Percentiles rank a stretch among this genome's conserved stretches.
Evolutionary conservation across 2,797 vertebrate species (phyloP).

Genomic region (Halcyon badia): DNA sequence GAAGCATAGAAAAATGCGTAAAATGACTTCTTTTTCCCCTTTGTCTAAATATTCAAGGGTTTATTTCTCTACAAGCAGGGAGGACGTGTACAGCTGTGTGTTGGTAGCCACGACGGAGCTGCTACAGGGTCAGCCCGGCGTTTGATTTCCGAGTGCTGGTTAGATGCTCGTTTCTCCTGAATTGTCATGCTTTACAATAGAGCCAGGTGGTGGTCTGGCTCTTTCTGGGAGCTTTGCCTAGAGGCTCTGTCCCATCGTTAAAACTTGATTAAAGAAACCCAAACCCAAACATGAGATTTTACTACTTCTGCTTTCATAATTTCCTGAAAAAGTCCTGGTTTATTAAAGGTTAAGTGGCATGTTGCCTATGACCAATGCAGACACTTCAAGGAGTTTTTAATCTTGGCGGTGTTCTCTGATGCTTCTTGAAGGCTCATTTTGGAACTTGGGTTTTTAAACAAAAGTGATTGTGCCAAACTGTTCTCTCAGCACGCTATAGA

Average conservation of each 20-base stretch:
- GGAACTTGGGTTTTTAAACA: constrained; percentile 50
- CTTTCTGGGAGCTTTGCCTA: constrained; percentile 27
- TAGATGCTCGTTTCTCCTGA: neutral
- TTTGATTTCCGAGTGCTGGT: neutral
- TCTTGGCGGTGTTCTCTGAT: neutral
- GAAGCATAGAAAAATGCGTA: neutral
- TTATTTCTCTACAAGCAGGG: neutral
- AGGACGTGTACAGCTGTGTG: neutral
- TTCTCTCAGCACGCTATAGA: constrained; percentile 1
- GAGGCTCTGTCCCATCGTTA: neutral
- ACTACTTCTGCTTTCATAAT: constrained; percentile 28
- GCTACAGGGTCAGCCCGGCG: neutral
- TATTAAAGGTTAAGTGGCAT: constrained; percentile 18
- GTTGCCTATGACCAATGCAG: neutral
- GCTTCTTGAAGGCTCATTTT: constrained; percentile 48
- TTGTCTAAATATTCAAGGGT: neutral
- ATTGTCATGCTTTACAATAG: constrained; percentile 29
- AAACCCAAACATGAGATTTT: neutral
- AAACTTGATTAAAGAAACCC: neutral
- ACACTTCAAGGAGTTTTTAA: constrained; percentile 5
- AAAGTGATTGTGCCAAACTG: neutral
- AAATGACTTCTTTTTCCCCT: constrained; percentile 27
- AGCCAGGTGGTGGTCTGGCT: constrained; percentile 69
- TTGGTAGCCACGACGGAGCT: neutral
- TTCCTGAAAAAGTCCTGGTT: neutral